Conservation (phyloP, 1,140 invertebrate genomes). For the Agrypnia vestita region DNA sequence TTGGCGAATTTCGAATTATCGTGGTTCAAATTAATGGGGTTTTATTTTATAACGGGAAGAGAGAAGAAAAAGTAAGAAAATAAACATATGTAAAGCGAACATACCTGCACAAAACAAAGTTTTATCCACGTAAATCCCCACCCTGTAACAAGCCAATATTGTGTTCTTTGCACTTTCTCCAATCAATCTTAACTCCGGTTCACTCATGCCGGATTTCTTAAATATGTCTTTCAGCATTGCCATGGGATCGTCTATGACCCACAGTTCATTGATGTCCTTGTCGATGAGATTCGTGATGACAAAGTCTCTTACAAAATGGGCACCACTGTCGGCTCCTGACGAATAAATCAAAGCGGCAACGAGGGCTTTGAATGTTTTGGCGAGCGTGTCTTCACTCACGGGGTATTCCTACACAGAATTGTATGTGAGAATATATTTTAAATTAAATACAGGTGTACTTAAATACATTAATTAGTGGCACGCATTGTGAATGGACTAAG, state of each 20-base stretch:
- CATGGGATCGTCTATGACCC: conserved; percentile 85
- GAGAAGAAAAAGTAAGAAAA: conserved; percentile 54
- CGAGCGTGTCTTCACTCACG: conserved; percentile 77
- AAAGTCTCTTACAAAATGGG: conserved; percentile 90
- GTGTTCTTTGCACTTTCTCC: conserved; percentile 85
- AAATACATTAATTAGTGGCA: too few species aligned
- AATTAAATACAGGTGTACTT: too few species aligned
- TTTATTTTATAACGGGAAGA: conserved; percentile 51
- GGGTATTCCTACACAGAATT: conserved; percentile 81
- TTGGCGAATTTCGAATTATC: too few species aligned
- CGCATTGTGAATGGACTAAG: too few species aligned
- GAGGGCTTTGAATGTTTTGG: conserved; percentile 87
- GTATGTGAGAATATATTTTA: background rate
- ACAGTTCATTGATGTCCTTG: conserved; percentile 88
- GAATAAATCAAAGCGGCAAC: conserved; percentile 83
- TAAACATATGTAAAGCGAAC: conserved; percentile 27
- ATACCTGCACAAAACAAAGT: conserved; percentile 86
- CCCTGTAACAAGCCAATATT: conserved; percentile 85
- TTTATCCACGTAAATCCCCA: conserved; percentile 90
- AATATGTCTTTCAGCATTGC: conserved; percentile 77
- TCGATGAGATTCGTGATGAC: conserved; percentile 86
- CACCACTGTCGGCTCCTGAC: conserved; percentile 75
- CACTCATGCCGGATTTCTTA: conserved; percentile 69
- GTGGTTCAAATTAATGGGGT: too few species aligned
- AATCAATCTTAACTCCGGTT: conserved; percentile 85